These are phyloP conservation scores for Sinocyclocheilus maitianheensis DNA, from an alignment of 2,113 vertebrate species.

Conservation along the genomic window DNA sequence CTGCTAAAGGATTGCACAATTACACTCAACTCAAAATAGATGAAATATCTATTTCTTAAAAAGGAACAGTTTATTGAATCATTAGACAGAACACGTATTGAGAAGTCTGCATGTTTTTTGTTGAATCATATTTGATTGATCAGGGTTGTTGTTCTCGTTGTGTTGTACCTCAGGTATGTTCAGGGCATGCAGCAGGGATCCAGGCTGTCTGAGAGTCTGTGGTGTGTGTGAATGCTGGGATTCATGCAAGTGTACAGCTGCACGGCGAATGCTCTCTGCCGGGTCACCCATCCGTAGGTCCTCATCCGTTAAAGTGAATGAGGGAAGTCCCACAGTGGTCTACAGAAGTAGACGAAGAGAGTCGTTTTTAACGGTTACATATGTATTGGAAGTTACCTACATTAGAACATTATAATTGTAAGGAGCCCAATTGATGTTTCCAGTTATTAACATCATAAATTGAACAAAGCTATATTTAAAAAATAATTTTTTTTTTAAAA, in stretches of 20 bases:
- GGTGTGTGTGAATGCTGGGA: constrained; percentile 61
- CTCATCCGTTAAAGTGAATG: constrained; percentile 81
- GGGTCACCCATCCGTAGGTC: constrained; percentile 87
- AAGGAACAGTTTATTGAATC: not conserved
- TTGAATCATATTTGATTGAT: not conserved
- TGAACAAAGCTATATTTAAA: too few species aligned
- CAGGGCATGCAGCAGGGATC: constrained; percentile 69
- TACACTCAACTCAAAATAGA: not conserved
- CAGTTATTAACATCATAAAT: too few species aligned
- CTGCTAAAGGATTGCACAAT: not conserved
- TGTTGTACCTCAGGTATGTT: constrained; percentile 77
- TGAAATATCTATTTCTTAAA: not conserved
- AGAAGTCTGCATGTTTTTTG: not conserved
- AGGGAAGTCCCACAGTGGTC: constrained; percentile 66
- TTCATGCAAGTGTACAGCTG: constrained; percentile 57
- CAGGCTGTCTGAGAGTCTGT: constrained; percentile 62
- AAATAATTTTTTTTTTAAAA: too few species aligned
- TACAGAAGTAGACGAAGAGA: constrained; percentile 48
- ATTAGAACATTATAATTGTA: not conserved
- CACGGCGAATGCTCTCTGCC: constrained; percentile 82
- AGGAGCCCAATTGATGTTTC: too few species aligned
- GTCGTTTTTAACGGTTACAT: not conserved
- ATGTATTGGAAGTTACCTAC: not conserved
- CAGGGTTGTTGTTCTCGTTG: not conserved
- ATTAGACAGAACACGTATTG: not conserved